Evolutionary conservation across 2,888 invertebrate species (phyloP), one percentile per base, ranked within the genome.

Genomic region (Drosophila vallismaia): DNA sequence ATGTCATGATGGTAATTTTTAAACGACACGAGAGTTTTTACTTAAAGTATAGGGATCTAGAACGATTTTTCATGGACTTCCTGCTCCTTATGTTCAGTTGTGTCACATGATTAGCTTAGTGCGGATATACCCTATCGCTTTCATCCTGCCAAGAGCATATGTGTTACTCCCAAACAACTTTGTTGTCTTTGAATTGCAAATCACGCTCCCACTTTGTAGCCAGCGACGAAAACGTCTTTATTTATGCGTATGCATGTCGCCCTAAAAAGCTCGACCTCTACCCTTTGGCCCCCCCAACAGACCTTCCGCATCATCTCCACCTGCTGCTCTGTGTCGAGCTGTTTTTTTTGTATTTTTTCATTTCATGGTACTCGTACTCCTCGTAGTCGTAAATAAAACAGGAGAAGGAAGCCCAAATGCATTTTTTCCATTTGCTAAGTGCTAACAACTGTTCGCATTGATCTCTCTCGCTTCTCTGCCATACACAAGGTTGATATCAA

Each of bases 101-200:
- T 19, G 19, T 19, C 19, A 1, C 19, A 19, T 19, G 19, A 19
- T 19, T 19, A 19, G 19, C 19, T 36, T 29, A 5, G 29, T 38
- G 19, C 60, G 48, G 48, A 62, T 62, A 62, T 62, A 19, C 60
- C 63, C 48, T 26, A 28, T 36, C 8, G 3, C 24, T 26, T 3
- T 14, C 7, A n/a, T 14, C 2, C 26, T 50, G 19, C n/a, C 29
- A 29, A 19, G 3, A 29, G 14, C 67, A 40, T 52, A 36, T 54
- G 57, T 64, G 66, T 68, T 57, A 46, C 62, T 68, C 58, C 56
- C 70, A 69, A 64, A 71, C 72, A 81, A 78, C 66, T 81, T 81
- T 70, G 78, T 70, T 78, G 72, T 70, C 79, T 87, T 82, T 82
- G 82, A 82, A 82, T 82, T 82, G 88, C 82, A 82, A 87, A 82